Conservation (phyloP, 1,140 invertebrate genomes). For the Riptortus pedestris region DNA sequence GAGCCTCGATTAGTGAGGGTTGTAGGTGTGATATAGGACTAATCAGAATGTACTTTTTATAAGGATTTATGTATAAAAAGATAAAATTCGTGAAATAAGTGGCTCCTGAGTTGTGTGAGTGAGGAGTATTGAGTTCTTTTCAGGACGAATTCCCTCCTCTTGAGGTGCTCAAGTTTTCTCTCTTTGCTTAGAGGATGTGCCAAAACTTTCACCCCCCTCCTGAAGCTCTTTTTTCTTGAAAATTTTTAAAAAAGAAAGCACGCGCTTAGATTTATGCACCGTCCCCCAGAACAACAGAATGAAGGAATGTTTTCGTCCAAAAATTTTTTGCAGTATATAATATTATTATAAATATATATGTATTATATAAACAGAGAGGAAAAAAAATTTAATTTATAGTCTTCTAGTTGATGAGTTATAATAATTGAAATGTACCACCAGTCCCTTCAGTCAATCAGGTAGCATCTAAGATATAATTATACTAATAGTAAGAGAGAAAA, state of each 20-base stretch:
- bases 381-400: background rate
- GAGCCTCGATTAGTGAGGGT: slow-evolving; percentile 14
- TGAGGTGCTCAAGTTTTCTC: slow-evolving; percentile 16
- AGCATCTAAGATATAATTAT: slow-evolving; percentile 1
- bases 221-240: background rate
- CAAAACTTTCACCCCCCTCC: slow-evolving; percentile 11
- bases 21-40: slow-evolving; percentile 18
- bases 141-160: slow-evolving; percentile 12
- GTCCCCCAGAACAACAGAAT: slow-evolving; percentile 23
- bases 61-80: background rate
- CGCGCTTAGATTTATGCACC: slow-evolving; percentile 23
- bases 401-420: background rate
- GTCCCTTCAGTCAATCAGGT: slow-evolving; percentile 9
- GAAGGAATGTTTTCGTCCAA: slow-evolving; percentile 17
- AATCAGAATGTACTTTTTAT: slow-evolving; percentile 14
- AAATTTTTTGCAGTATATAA: slow-evolving; percentile 10
- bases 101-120: background rate
- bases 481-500: slow-evolving; percentile 9
- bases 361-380: slow-evolving; percentile 5
- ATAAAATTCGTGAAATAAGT: background rate
- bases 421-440: background rate
- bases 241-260: slow-evolving; percentile 2
- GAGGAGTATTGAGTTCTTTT: background rate
- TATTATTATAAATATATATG: slow-evolving; percentile 13
- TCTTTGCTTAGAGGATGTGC: slow-evolving; percentile 17